Base-by-base conservation (phyloP, 37 sponge, comb jelly and placozoan genomes). In the Beroe forskalii region DNA sequence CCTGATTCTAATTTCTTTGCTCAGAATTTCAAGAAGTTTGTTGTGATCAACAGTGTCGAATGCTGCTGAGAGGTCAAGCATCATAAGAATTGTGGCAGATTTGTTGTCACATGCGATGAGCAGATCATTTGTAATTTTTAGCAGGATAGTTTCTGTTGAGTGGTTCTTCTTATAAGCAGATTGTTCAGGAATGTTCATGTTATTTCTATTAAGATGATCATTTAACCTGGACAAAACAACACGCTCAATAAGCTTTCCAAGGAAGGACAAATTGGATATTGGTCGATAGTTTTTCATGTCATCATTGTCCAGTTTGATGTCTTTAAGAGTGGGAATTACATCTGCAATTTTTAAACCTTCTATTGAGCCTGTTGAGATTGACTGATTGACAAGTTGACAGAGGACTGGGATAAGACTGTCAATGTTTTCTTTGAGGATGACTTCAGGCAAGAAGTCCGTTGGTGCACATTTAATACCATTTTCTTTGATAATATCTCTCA, bases 1-100 rank as follows among this genome's bases (percentile, higher is more conserved):
- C 17, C 31, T 4, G 14, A 64, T 64, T 23, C 66, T 3, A 64
- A 64, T 64, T 64, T 64, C 66, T 4, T 64, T 64, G 25, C 31
- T 27, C 66, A 64, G 25, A 22, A 64, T 64, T 22, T 23, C 25
- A 64, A 22, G 66, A 22, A 64, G 25, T 22, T 64, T 64, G 17
- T 23, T 8, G 17, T 64, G 66, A 64, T 64, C 66, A n/a, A 64
- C 66, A 64, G 66, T 64, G 66, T 64, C 66, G 17, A 64, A 64
- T 30, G 66, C 66, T 30, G 66, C 66, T 30, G 30, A 30, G 25
- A 64, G 66, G 31, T 64, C 66, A 22, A 64, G 66, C 30, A 64
- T 23, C 66, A 64, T 64, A 8, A 64, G 30, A 8, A 64, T 23
- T 8, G 66, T 64, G 25, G 66, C 66, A 22, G 66, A 30, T 30